phyloP scores from a whole-genome alignment of 92 coral and sea anemone genomes.

The Bergia sp. region DNA sequence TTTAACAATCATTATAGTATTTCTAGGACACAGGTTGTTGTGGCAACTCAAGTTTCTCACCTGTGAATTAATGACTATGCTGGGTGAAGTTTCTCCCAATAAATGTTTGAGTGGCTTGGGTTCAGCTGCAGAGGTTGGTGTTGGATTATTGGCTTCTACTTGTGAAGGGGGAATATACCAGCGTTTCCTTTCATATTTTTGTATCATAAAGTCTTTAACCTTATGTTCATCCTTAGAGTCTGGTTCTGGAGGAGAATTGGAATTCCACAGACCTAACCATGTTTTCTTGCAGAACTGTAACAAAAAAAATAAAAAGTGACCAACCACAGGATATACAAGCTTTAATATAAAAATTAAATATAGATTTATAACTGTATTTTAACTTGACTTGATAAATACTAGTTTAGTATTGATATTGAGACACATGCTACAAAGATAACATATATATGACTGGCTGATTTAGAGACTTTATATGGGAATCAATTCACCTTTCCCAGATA shows the following conservation, averaged over 20 bases:
- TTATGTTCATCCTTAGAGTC: slow-evolving; percentile 97
- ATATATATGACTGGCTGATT: too few relatives aligned
- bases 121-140: slow-evolving; percentile 72
- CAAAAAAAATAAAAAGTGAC: neutral
- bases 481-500: too few relatives aligned
- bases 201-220: slow-evolving; percentile 97
- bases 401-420: too few relatives aligned
- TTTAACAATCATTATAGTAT: too few relatives aligned
- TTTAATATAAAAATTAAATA: too few relatives aligned
- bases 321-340: too few relatives aligned
- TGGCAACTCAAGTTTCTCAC: neutral
- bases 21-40: too few relatives aligned
- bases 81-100: slow-evolving; percentile 82
- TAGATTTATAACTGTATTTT: too few relatives aligned
- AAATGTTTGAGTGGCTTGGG: slow-evolving; percentile 95
- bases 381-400: too few relatives aligned
- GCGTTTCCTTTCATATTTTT: slow-evolving; percentile 93
- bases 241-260: slow-evolving; percentile 90
- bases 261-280: slow-evolving; percentile 99
- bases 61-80: slow-evolving; percentile 49
- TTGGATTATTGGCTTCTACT: slow-evolving; percentile 53
- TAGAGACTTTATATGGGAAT: too few relatives aligned
- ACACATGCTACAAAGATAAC: too few relatives aligned
- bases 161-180: slow-evolving; percentile 98
- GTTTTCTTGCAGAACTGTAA: slow-evolving; percentile 89